Conservation (phyloP, 2,888 invertebrate species). For the Digitonthophagus gazella region DNA sequence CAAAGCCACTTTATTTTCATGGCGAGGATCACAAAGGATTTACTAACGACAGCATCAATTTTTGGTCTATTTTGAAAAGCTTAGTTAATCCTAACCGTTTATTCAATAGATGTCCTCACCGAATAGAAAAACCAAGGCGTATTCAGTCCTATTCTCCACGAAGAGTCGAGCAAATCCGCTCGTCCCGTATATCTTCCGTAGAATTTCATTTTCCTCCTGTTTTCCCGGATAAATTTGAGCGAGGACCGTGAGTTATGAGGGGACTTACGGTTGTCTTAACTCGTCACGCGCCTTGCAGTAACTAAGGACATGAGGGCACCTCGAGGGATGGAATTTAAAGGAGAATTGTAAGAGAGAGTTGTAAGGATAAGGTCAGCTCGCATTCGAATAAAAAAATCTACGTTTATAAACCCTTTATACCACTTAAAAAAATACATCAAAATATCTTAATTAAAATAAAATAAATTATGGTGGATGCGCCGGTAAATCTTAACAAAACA, state of each 20-base stretch:
- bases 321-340: background rate
- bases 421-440: too few relatives aligned
- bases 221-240: slow-evolving; percentile 28
- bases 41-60: background rate
- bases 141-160: slow-evolving; percentile 1
- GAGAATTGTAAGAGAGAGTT: too few relatives aligned
- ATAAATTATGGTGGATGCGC: background rate
- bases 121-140: background rate
- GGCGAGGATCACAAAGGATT: background rate
- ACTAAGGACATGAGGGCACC: background rate
- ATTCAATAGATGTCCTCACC: background rate
- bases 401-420: too few relatives aligned
- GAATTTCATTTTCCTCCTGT: slow-evolving; percentile 29
- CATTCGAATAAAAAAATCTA: too few relatives aligned
- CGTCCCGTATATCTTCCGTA: slow-evolving; percentile 26
- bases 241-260: slow-evolving; percentile 25
- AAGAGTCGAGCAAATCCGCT: slow-evolving; percentile 29
- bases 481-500: too few relatives aligned
- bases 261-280: slow-evolving; percentile 28
- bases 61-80: background rate
- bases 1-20: background rate
- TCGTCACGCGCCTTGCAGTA: background rate
- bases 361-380: too few relatives aligned
- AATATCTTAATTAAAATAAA: too few relatives aligned
- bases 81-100: slow-evolving; percentile 8